Evolutionary conservation across 2,888 invertebrate species (phyloP).

Genomic region (Lampropteryx suffumata): DNA sequence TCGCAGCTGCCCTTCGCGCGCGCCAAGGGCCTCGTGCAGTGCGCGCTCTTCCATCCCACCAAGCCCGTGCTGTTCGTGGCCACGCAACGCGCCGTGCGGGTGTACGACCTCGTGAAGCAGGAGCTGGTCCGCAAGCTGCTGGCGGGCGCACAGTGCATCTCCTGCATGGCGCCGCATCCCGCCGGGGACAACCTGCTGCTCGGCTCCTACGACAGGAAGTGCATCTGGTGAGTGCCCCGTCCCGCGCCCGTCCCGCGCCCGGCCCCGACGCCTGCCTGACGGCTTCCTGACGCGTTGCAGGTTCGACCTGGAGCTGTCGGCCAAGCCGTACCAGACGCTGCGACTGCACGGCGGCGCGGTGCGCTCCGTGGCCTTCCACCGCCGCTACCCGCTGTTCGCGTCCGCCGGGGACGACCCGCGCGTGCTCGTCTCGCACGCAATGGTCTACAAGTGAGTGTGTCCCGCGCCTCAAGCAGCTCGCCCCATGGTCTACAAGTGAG

Average conservation of each 20-base stretch:
- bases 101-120: slow-evolving; percentile 97
- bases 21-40: slow-evolving; percentile 95
- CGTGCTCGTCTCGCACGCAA: slow-evolving; percentile 97
- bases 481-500: no score
- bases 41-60: slow-evolving; percentile 96
- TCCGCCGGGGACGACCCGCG: slow-evolving; percentile 97
- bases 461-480: no score
- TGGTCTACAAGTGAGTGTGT: slow-evolving; percentile 97
- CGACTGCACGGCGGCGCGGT: slow-evolving; percentile 96
- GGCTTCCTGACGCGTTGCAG: slow-evolving; percentile 26
- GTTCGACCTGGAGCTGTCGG: slow-evolving; percentile 98
- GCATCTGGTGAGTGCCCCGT: slow-evolving; percentile 78
- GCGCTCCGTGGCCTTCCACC: slow-evolving; percentile 94
- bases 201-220: slow-evolving; percentile 97
- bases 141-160: slow-evolving; percentile 97
- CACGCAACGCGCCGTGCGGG: slow-evolving; percentile 95
- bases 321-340: slow-evolving; percentile 96
- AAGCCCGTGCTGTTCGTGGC: slow-evolving; percentile 97
- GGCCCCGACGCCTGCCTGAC: background rate
- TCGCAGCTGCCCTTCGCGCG: slow-evolving; percentile 96
- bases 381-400: slow-evolving; percentile 97
- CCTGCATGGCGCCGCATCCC: slow-evolving; percentile 96
- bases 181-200: slow-evolving; percentile 97
- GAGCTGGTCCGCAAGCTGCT: slow-evolving; percentile 94
- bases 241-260: background rate